Base-by-base conservation (phyloP, 1,140 invertebrate genomes). In the Globodera rostochiensis region DNA sequence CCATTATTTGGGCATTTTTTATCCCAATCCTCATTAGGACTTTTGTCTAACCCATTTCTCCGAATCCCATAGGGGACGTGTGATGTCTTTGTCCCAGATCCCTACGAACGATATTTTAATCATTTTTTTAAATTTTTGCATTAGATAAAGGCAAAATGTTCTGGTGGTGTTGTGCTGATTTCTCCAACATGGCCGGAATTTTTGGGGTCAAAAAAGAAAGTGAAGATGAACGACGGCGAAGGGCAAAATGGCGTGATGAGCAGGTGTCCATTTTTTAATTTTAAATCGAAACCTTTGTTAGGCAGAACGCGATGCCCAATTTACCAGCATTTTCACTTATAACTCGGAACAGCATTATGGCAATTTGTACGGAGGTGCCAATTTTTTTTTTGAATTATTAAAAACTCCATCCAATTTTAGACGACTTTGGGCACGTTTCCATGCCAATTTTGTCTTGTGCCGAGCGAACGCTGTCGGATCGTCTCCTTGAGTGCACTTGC, bases 261-360 rank as follows among this genome's bases (percentile, higher is more conserved):
- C 50, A 53, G 50, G 50, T 53, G 50, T 6, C 50, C 50, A 53
- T 53, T 53, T 53, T 53, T 53, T 53, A 64, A 64, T 64, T 64
- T 64, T 13, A 21, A 49, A 36, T 36, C 49, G 36, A 19, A 69
- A 69, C 36, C 19, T 67, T 71, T 60, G 60, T 64, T 64, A 64
- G 57, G 15, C 57, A 13, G 11, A 64, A 64, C 11, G 6, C 5
- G 80, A 82, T 13, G 57, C 71, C 8, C 73, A 64, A 19, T 84
- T 71, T 60, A 70, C 77, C 19, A 78, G 64, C 15, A 78, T 81
- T 57, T 86, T 87, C 69, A 86, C 85, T 4, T 86, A 86, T 74
- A 87, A 86, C 60, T 82, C 86, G 9, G 85, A 87, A 64, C 57
- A 69, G 19, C 49, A 85, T 45, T 87, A 85, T 74, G 47, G 66